Evolutionary conservation across 1,140 invertebrate species (phyloP).

Genomic region (Zophobas atratus): DNA sequence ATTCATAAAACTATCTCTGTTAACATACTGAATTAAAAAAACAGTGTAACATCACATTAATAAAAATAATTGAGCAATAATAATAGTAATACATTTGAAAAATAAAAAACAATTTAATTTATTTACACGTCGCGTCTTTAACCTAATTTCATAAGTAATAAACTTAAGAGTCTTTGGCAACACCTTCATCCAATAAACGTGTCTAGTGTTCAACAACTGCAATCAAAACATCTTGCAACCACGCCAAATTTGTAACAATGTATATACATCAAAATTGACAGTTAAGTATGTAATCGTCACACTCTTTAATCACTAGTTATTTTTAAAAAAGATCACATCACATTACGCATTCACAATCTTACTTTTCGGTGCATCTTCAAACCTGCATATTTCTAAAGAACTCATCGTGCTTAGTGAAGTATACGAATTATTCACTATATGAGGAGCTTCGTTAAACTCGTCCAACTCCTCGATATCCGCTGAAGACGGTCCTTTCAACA

Average conservation of each 20-base stretch:
- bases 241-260: slow-evolving; percentile 12
- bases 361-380: slow-evolving; percentile 63
- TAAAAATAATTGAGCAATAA: slow-evolving; percentile 39
- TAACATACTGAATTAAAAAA: too few species aligned
- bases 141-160: slow-evolving; percentile 18
- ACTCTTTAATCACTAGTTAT: not conserved
- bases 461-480: slow-evolving; percentile 88
- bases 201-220: slow-evolving; percentile 26
- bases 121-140: slow-evolving; percentile 21
- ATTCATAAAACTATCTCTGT: too few species aligned
- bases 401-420: slow-evolving; percentile 64
- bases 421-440: slow-evolving; percentile 80
- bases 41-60: slow-evolving; percentile 30
- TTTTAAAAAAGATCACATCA: slow-evolving; percentile 44
- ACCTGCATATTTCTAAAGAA: slow-evolving; percentile 63
- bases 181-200: slow-evolving; percentile 28
- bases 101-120: slow-evolving; percentile 4
- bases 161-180: slow-evolving; percentile 35
- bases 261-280: slow-evolving; percentile 21
- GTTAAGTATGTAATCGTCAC: not conserved
- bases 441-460: slow-evolving; percentile 94
- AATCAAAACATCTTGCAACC: slow-evolving; percentile 21
- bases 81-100: slow-evolving; percentile 20
- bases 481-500: slow-evolving; percentile 77
- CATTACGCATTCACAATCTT: slow-evolving; percentile 59